These are phyloP conservation scores for Riparia riparia DNA, from an alignment of 2,113 vertebrate species.

Conservation along the genomic window DNA sequence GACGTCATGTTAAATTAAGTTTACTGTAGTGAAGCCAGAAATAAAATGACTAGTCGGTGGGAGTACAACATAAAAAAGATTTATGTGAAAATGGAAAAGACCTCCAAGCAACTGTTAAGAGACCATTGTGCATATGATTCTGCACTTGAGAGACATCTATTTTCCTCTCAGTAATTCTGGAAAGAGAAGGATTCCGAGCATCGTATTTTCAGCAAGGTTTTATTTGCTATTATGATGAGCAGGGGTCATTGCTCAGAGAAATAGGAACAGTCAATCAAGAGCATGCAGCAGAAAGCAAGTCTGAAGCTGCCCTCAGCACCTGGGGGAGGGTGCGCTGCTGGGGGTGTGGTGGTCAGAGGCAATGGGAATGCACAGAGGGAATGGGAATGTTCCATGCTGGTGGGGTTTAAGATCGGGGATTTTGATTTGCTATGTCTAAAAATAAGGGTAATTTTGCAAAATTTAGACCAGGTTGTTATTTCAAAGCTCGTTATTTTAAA, in stretches of 20 bases:
- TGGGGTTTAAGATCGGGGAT: neutral
- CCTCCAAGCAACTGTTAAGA: slow-evolving; percentile 25
- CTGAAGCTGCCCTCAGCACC: neutral
- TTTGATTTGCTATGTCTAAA: neutral
- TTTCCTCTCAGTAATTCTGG: slow-evolving; percentile 7
- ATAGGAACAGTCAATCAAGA: slow-evolving; percentile 18
- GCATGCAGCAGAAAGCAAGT: neutral
- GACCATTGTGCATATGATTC: neutral
- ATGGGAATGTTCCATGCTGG: neutral
- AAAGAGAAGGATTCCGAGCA: slow-evolving; percentile 19
- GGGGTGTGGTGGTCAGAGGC: neutral
- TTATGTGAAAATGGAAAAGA: slow-evolving; percentile 52
- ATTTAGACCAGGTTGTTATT: neutral
- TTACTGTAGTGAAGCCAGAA: slow-evolving; percentile 62
- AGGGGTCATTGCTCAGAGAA: slow-evolving; percentile 30
- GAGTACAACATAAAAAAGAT: slow-evolving; percentile 53
- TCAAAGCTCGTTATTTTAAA: neutral
- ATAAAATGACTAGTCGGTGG: slow-evolving; percentile 46
- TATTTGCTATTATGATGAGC: slow-evolving; percentile 41
- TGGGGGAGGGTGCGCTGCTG: neutral
- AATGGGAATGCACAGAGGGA: neutral
- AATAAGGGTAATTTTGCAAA: neutral
- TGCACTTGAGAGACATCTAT: slow-evolving; percentile 40
- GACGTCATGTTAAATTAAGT: slow-evolving; percentile 31
- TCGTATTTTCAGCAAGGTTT: slow-evolving; percentile 30